These are phyloP conservation scores for Leucophenga montana DNA, from an alignment of 2,888 invertebrate species.

Conservation along the genomic window DNA sequence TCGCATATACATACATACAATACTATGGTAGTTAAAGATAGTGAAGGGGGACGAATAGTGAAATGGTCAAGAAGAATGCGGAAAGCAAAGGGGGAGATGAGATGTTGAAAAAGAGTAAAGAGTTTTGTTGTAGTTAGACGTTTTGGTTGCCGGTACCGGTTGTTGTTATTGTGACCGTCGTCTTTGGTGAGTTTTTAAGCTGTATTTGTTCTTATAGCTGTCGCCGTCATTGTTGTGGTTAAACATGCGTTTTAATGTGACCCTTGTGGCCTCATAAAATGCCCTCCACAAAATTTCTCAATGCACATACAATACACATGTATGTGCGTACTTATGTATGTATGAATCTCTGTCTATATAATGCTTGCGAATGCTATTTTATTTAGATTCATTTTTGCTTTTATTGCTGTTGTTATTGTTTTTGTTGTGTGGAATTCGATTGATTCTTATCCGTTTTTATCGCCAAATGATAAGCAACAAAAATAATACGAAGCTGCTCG, in stretches of 20 bases:
- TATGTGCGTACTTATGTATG: not conserved
- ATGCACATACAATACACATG: not conserved
- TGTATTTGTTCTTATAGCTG: conserved; percentile 5
- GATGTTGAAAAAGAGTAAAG: not conserved
- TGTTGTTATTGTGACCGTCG: not conserved
- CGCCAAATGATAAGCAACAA: too few relatives aligned
- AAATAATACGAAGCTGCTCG: too few relatives aligned
- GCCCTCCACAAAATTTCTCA: too few relatives aligned
- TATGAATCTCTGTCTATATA: too few relatives aligned
- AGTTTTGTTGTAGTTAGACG: not conserved
- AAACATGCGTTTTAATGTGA: conserved; percentile 66
- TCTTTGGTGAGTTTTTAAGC: not conserved
- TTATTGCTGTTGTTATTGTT: too few relatives aligned
- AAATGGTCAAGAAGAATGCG: not conserved
- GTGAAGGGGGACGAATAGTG: too few relatives aligned
- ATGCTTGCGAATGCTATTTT: too few relatives aligned
- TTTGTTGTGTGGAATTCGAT: too few relatives aligned
- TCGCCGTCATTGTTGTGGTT: conserved; percentile 45
- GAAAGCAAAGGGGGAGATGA: not conserved
- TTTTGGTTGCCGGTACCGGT: not conserved
- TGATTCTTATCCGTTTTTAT: too few relatives aligned
- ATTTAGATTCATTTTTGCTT: too few relatives aligned
- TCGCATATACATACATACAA: not conserved
- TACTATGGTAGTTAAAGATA: too few relatives aligned
- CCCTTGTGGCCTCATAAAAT: conserved; percentile 64